phyloP scores from a whole-genome alignment of 2,113 vertebrate genomes.

The Pachycephala philippinensis region DNA sequence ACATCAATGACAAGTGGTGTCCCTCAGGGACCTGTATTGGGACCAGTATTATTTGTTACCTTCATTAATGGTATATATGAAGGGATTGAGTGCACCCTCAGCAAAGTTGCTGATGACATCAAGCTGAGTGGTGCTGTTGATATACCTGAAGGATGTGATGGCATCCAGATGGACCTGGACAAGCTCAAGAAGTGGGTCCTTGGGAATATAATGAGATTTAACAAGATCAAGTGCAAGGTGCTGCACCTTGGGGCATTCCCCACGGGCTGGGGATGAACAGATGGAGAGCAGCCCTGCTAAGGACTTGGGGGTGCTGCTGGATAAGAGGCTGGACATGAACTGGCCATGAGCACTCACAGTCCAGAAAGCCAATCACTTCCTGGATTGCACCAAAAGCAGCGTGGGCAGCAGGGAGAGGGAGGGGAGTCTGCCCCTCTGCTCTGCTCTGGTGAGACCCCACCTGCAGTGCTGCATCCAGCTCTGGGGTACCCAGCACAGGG shows the following conservation, averaged over 20 bases:
- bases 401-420: accelerated
- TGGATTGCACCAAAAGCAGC: background rate
- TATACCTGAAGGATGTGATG: background rate
- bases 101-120: background rate
- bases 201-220: background rate
- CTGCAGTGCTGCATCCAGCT: background rate
- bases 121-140: background rate
- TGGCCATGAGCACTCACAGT: background rate
- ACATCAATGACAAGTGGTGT: background rate
- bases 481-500: background rate
- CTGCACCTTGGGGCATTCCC: background rate
- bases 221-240: background rate
- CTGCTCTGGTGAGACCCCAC: background rate
- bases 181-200: background rate
- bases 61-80: background rate
- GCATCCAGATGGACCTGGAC: background rate
- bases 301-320: background rate
- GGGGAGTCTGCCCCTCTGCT: background rate
- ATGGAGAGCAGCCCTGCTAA: background rate
- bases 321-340: background rate
- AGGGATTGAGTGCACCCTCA: background rate
- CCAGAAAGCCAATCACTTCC: background rate
- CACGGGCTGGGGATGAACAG: background rate
- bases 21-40: background rate
- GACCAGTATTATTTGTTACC: background rate